These are phyloP conservation scores for Megalops cyprinoides DNA, from an alignment of 2,797 vertebrate species.

Conservation along the genomic window DNA sequence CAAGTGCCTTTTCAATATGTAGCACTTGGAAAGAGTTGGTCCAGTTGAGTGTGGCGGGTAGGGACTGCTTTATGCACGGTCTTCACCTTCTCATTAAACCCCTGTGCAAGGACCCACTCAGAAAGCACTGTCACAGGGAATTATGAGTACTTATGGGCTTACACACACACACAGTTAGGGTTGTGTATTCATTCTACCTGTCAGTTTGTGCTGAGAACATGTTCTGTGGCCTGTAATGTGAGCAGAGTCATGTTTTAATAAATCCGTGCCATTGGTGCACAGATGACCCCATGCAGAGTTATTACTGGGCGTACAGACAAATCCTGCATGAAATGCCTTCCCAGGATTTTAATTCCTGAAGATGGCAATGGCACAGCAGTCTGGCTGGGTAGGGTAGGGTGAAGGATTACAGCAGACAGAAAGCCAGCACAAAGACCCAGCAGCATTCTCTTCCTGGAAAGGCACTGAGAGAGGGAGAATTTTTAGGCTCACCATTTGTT, in stretches of 20 bases:
- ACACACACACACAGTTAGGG: not conserved
- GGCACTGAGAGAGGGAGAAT: not conserved
- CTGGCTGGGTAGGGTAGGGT: not conserved
- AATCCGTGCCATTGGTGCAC: no score
- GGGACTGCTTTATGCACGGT: not conserved
- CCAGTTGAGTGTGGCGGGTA: not conserved
- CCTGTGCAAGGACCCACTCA: not conserved
- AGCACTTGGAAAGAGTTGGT: no score
- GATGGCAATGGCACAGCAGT: not conserved
- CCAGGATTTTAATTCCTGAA: not conserved
- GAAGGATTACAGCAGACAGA: not conserved
- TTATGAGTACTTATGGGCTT: not conserved
- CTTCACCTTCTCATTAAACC: not conserved
- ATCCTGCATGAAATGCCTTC: not conserved
- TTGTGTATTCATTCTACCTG: not conserved
- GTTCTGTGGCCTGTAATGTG: not conserved
- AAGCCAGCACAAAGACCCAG: slow-evolving; percentile 13
- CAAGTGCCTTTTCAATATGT: not conserved
- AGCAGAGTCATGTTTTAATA: not conserved
- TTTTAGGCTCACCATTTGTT: not conserved
- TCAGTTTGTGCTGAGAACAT: not conserved
- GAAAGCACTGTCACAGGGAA: not conserved
- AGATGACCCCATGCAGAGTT: not conserved
- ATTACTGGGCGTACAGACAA: not conserved
- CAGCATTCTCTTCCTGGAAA: not conserved